Evolutionary conservation across 2,113 vertebrate species (phyloP).

Genomic region (Lanius collurio): DNA sequence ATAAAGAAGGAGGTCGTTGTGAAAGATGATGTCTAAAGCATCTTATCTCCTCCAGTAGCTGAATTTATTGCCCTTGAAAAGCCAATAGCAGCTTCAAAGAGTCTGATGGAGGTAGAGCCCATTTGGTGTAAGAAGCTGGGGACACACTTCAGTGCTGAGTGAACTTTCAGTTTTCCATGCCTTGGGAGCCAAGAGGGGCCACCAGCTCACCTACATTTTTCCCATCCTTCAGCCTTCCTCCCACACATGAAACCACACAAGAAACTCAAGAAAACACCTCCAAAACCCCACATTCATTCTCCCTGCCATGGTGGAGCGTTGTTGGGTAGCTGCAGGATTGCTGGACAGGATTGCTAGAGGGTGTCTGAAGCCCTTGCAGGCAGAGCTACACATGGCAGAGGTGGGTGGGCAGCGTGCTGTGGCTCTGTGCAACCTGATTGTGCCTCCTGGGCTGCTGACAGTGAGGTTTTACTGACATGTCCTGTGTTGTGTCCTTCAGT

Average conservation of each 20-base stretch:
- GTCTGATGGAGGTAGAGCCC: background rate
- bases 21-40: background rate
- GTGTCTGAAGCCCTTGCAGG: background rate
- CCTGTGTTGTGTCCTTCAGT: background rate
- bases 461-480: background rate
- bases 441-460: background rate
- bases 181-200: background rate
- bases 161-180: background rate
- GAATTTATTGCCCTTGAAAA: background rate
- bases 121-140: background rate
- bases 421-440: background rate
- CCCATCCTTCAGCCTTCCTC: background rate
- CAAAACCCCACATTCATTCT: background rate
- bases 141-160: background rate
- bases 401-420: fast-evolving
- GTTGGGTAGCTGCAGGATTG: background rate
- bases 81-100: background rate
- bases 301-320: background rate
- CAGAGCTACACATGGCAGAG: background rate
- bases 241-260: background rate
- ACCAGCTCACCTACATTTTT: background rate
- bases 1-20: background rate
- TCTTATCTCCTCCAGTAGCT: background rate
- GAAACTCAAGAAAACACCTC: background rate
- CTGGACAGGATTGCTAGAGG: background rate